These are phyloP conservation scores for Megamerina dolium DNA, from an alignment of 2,888 invertebrate species.

Conservation along the genomic window DNA sequence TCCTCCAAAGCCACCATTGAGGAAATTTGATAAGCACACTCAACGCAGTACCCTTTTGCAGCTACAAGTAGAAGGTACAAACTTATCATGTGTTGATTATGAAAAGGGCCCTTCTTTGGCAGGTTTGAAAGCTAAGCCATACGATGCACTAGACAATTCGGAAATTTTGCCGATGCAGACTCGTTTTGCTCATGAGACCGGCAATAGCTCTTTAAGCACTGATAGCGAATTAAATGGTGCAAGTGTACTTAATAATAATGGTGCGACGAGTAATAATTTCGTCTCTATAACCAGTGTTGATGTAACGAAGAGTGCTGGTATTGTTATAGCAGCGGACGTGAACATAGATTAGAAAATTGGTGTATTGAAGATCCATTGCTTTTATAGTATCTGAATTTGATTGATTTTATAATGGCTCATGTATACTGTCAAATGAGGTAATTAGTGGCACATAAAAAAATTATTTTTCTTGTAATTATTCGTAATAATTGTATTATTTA, in stretches of 20 bases:
- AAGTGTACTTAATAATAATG: constrained; percentile 24
- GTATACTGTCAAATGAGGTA: too few species aligned
- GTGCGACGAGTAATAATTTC: constrained; percentile 23
- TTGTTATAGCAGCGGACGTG: too few species aligned
- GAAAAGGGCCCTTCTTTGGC: constrained; percentile 29
- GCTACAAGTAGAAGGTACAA: constrained; percentile 33
- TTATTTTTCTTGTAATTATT: too few species aligned
- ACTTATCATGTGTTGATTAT: constrained; percentile 22
- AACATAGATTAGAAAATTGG: too few species aligned
- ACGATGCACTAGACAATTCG: constrained; percentile 31
- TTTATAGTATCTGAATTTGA: too few species aligned
- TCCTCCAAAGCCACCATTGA: constrained; percentile 43
- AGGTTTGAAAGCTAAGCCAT: constrained; percentile 23
- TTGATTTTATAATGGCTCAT: too few species aligned
- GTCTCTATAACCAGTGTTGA: constrained; percentile 40
- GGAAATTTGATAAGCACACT: constrained; percentile 43
- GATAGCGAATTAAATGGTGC: constrained; percentile 44
- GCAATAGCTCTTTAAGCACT: constrained; percentile 40
- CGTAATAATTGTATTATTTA: too few species aligned
- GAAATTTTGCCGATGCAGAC: constrained; percentile 44
- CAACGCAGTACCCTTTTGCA: constrained; percentile 44
- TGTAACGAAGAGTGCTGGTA: constrained; percentile 41
- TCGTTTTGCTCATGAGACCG: constrained; percentile 40
- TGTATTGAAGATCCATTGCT: too few species aligned
- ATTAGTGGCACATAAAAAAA: too few species aligned